Evolutionary conservation across 2,797 vertebrate species (phyloP), one percentile per base, ranked within the genome.

Genomic region (Sebastes minor): DNA sequence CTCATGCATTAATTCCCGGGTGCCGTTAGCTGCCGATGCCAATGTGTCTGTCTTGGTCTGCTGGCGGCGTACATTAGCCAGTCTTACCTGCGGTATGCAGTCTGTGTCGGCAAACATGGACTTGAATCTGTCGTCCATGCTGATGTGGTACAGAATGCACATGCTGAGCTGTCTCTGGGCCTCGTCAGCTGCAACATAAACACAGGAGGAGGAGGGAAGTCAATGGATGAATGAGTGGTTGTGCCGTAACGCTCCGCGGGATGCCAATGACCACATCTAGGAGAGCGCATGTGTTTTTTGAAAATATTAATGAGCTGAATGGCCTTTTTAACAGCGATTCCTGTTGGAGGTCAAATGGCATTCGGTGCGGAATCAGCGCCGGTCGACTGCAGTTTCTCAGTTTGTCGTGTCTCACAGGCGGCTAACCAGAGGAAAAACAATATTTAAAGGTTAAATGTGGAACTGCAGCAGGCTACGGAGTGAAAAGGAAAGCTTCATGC

Each of bases 141-240:
- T 99, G 94, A 99, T 97, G 93, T 98, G 98, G 93, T 99, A 98
- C 81, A 99, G 96, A 89, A 99, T 96, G 91, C 97, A 97, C 96
- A 98, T 96, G 55, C 97, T 96, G 83, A 97, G 95, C 93, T 97
- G 97, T 89, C 96, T 97, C 94, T 99, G 97, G 91, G 78, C 97
- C 95, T 98, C 97, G 84, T 98, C 98, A 92, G 96, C 97, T 98
- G 94, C 71, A 91, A 94, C 85, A 82, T 33, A 93, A 94, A 94
- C 93, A 93, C 52, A 87, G 63, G 38, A 66, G 83, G 32, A 75
- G 77, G 87, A 81, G 82, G 81, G 59, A 67, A 78, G 90, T 84
- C 84, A 66, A 35, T 12, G 87, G 14, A 88, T 93, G 87, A 93
- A 93, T 91, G 88, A 90, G n/a, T 16, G 79, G 68, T 83, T 93